These are phyloP conservation scores for Hyles euphorbiae DNA, from an alignment of 1,140 invertebrate species.

Conservation along the genomic window DNA sequence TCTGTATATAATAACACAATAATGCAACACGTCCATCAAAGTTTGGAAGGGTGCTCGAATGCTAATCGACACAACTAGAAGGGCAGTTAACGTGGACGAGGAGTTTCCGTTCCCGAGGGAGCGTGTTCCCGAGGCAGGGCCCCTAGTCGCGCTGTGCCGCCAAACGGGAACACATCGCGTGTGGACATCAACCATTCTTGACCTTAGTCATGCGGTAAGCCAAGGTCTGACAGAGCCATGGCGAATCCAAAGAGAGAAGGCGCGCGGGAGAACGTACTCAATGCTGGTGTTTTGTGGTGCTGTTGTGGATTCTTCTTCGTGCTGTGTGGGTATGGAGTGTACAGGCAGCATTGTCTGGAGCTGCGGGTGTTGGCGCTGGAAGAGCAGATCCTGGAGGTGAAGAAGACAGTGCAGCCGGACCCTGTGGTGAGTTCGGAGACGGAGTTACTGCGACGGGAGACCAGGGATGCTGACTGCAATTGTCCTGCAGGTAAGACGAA, in stretches of 20 bases:
- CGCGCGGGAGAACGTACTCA: slow-evolving; percentile 31
- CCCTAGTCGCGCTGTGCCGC: slow-evolving; percentile 26
- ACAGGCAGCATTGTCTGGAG: slow-evolving; percentile 52
- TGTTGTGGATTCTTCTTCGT: slow-evolving; percentile 49
- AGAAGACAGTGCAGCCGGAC: slow-evolving; percentile 22
- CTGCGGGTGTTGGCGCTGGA: slow-evolving; percentile 48
- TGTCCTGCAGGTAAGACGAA: slow-evolving; percentile 60
- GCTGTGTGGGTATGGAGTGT: slow-evolving; percentile 47
- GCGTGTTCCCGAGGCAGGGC: slow-evolving; percentile 21
- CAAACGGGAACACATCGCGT: slow-evolving; percentile 24
- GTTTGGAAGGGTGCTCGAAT: slow-evolving; percentile 57
- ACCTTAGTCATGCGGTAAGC: too few species aligned
- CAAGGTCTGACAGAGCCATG: slow-evolving; percentile 20
- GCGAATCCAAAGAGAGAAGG: slow-evolving; percentile 29
- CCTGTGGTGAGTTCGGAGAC: slow-evolving; percentile 14
- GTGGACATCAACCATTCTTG: too few species aligned
- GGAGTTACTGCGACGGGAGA: slow-evolving; percentile 34
- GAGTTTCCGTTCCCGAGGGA: slow-evolving; percentile 69
- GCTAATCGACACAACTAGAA: slow-evolving; percentile 66
- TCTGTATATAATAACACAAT: slow-evolving; percentile 13
- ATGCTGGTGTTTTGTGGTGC: slow-evolving; percentile 59
- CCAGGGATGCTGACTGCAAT: slow-evolving; percentile 53
- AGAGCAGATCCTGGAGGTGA: slow-evolving; percentile 34
- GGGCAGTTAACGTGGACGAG: slow-evolving; percentile 62
- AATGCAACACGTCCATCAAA: slow-evolving; percentile 60